Base-by-base conservation (phyloP, 1,140 invertebrate genomes). In the Battus philenor region DNA sequence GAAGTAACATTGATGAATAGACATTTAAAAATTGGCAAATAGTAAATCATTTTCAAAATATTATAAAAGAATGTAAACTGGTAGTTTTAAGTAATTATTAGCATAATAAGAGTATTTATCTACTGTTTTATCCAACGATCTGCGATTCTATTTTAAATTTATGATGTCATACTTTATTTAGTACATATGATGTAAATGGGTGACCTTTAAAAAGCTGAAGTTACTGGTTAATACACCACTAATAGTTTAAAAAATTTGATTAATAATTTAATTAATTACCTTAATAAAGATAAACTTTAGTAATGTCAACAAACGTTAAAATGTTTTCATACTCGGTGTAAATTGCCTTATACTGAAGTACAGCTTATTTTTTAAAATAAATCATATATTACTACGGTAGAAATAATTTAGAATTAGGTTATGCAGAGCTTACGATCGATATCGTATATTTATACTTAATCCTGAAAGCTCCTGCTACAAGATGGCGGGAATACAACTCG, bases 381-480 rank as follows among this genome's bases (percentile, higher is more conserved):
- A 20, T 20, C 10, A 38, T 45, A 45, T 6, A 9, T 12, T 18
- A 38, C 18, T 20, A 47, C 54, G 64, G 50, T 18, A 44, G 47
- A 62, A 68, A 62, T 62, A 56, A 26, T 16, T 41, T 13, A 39
- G 59, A 78, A 72, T 68, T 68, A 47, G 68, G 65, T 78, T 76
- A 73, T 61, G 53, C 30, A 45, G 48, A 71, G 62, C 60, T 68
- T 61, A 52, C 54, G 73, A 80, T 83, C 75, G 66, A 84, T 84
- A 81, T 55, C 7, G 46, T 68, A 54, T 76, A 76, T 81, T 68
- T 80, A 68, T 74, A 76, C 54, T 59, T 71, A 79, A 79, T 78
- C 69, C 75, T 80, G 69, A 72, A 82, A 76, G 72, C 73, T 75
- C 63, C 62, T 59, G 54, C 50, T 57, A 80, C 80, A 84, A 84